Base-by-base conservation (phyloP, 2,888 invertebrate genomes). In the Xanthostigma xanthostigma region DNA sequence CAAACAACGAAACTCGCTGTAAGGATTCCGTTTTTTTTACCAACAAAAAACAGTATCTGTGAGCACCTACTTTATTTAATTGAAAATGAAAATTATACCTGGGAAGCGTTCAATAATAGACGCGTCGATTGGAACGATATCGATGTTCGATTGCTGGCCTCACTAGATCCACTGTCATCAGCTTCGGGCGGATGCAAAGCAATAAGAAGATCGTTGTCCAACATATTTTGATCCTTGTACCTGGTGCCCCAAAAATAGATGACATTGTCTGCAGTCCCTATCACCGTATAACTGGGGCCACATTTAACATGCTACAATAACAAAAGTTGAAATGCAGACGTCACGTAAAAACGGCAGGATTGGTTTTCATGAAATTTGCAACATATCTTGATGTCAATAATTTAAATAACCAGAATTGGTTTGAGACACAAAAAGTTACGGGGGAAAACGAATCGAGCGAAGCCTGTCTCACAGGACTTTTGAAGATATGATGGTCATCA, bases 221-320 rank as follows among this genome's bases (percentile, higher is more conserved):
- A 53, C 12, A 50, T 50, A 46, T 58, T 67, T 0, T 64, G 64
- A 47, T 65, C 58, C 10, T 67, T 68, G 56, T 68, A 68, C 12
- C 69, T 64, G 6, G 74, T 73, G 14, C 84, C 84, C 82, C 84
- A 84, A 58, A 82, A 77, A 54, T 78, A 76, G 9, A 84, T 64
- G 27, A 78, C 75, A 60, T 82, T 80, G 53, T 80, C 75, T 39
- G 73, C 67, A 1, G 81, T 80, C 4, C 73, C 73, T 9, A 75
- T 77, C n/a, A 80, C 67, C 1, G 81, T 79, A 60, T 76, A 82
- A 17, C 76, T 75, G 33, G 75, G 73, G 11, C 79, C 81, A 62
- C 80, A 81, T 53, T 73, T 69, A 9, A 78, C 72, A 60, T 70
- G 73, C 80, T 82, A 56, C 48, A 52, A 57, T 37, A 27, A 45